Evolutionary conservation across 1,140 invertebrate genomes (phyloP).

Genomic region (Drosophila obscura): DNA sequence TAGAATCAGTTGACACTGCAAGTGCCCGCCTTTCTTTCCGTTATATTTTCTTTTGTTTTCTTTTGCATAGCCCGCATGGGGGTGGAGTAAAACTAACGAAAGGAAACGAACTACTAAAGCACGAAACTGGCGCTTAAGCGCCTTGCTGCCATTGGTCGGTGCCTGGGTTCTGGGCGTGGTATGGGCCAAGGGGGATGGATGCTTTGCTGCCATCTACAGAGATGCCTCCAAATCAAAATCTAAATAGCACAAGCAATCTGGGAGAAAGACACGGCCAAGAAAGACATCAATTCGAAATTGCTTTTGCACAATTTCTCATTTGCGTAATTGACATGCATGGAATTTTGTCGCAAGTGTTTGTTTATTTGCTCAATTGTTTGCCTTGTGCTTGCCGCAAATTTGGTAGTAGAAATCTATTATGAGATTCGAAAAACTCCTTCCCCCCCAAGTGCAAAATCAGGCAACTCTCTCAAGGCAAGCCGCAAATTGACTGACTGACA

Average conservation of each 20-base stretch:
- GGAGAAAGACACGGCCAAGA: constrained; percentile 2
- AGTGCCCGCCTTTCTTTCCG: too few relatives aligned
- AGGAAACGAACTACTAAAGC: constrained; percentile 51
- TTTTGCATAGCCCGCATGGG: neutral
- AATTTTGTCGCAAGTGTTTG: constrained; percentile 20
- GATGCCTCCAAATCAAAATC: neutral
- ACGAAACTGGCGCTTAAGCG: constrained; percentile 48
- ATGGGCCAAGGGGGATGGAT: neutral
- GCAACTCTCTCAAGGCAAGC: constrained; percentile 3
- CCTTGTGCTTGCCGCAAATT: constrained; percentile 19
- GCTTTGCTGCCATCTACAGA: neutral
- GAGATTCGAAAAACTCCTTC: too few relatives aligned
- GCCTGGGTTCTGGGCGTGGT: constrained; percentile 6
- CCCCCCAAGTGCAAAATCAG: neutral
- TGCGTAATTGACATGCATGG: constrained; percentile 34
- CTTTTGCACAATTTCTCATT: constrained; percentile 30
- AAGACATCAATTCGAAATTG: constrained; percentile 28
- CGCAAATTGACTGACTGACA: constrained; percentile 36
- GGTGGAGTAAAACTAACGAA: constrained; percentile 57
- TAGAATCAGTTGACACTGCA: too few relatives aligned
- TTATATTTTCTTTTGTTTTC: too few relatives aligned
- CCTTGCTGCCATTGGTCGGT: constrained; percentile 41
- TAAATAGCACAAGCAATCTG: constrained; percentile 31
- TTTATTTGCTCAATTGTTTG: constrained; percentile 20
- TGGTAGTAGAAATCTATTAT: neutral